Conservation (phyloP, 2,113 vertebrate species). For the Python bivittatus region DNA sequence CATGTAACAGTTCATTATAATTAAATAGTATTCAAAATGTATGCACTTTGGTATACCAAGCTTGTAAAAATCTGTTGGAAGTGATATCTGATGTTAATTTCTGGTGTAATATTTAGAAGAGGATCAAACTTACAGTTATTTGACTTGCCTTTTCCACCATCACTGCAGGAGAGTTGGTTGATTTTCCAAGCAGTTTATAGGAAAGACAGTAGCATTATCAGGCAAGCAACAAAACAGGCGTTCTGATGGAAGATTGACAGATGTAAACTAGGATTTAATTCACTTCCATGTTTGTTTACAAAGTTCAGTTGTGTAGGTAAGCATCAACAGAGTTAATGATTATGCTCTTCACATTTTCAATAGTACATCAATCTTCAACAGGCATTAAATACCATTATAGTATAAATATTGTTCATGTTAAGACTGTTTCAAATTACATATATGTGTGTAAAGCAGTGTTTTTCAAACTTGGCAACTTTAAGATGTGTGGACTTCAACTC, state of each 20-base stretch:
- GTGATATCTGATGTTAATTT: too few relatives aligned
- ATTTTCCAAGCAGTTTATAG: background rate
- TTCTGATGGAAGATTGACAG: background rate
- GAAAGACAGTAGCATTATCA: background rate
- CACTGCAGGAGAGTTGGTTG: background rate
- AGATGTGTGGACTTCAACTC: background rate
- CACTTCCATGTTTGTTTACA: background rate
- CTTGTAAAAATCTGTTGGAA: too few relatives aligned
- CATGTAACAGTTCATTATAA: too few relatives aligned
- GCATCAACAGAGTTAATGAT: background rate
- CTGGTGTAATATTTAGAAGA: too few relatives aligned
- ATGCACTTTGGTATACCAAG: too few relatives aligned
- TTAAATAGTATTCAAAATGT: too few relatives aligned
- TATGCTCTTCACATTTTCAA: constrained; percentile 25
- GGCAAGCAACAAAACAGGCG: background rate
- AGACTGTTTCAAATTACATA: background rate
- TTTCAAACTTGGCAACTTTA: background rate
- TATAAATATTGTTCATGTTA: constrained; percentile 11
- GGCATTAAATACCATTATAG: constrained; percentile 16
- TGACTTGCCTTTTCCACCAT: background rate
- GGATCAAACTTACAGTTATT: too few relatives aligned
- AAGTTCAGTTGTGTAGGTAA: background rate
- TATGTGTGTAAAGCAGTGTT: background rate
- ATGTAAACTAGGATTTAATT: background rate
- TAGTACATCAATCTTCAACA: constrained; percentile 46